Evolutionary conservation across 2,888 invertebrate genomes (phyloP).

Genomic region (Chromoteleia sp.): DNA sequence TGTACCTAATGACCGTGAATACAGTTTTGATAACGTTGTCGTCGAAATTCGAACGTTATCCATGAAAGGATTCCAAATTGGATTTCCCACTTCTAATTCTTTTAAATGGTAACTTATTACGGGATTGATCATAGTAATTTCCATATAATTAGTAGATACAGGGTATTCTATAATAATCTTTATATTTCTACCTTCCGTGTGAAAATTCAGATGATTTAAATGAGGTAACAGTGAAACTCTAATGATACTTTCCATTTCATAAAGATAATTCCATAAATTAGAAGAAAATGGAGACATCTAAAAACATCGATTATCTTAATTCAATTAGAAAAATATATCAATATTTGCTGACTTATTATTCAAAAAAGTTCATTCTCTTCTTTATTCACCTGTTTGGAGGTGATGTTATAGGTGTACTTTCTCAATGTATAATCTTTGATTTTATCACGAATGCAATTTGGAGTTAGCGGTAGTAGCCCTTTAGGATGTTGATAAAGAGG

Average conservation of each 20-base stretch:
- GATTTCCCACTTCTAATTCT: constrained; percentile 49
- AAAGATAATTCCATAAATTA: constrained; percentile 27
- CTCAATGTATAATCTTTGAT: constrained; percentile 78
- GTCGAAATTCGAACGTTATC: constrained; percentile 40
- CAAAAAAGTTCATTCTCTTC: neutral
- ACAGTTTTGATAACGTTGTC: neutral
- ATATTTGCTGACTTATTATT: no score
- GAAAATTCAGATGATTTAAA: constrained; percentile 69
- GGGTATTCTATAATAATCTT: constrained; percentile 76
- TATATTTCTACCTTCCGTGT: constrained; percentile 73
- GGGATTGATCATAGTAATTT: constrained; percentile 77
- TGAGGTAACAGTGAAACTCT: constrained; percentile 65
- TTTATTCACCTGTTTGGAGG: constrained; percentile 75
- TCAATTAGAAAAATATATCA: no score
- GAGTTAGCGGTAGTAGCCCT: constrained; percentile 50
- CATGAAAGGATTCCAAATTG: constrained; percentile 57
- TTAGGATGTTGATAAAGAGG: constrained; percentile 72
- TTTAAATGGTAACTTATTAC: constrained; percentile 70
- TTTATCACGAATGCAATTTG: constrained; percentile 73
- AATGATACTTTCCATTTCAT: constrained; percentile 69
- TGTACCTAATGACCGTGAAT: neutral
- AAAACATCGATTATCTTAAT: neutral
- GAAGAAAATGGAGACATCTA: constrained; percentile 75
- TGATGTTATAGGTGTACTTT: constrained; percentile 79
- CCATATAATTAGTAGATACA: constrained; percentile 71